Conservation (phyloP, 2,888 invertebrate species). For the Hofmannophila pseudospretella region DNA sequence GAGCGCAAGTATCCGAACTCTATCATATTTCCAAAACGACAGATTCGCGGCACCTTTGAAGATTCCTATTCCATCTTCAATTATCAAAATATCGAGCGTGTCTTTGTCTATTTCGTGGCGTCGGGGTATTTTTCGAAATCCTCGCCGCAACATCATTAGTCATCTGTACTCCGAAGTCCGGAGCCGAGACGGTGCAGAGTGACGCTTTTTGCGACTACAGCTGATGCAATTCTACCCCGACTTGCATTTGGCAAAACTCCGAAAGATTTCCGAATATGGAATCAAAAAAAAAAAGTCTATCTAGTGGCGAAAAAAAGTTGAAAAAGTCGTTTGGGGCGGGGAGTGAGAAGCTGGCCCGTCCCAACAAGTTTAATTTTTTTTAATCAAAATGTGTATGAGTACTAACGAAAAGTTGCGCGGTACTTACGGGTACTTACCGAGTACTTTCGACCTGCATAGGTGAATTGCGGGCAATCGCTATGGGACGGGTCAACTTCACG, state of each 20-base stretch:
- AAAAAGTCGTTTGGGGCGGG: too few species aligned
- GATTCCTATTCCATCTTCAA: slow-evolving; percentile 30
- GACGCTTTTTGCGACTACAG: slow-evolving; percentile 49
- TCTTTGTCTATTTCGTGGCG: slow-evolving; percentile 48
- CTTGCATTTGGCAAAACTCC: slow-evolving; percentile 28
- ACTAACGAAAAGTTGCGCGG: too few species aligned
- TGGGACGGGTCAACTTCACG: too few species aligned
- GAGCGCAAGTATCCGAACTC: too few species aligned
- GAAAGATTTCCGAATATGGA: slow-evolving; percentile 6
- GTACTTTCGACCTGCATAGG: too few species aligned
- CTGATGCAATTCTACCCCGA: slow-evolving; percentile 40
- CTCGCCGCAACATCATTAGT: slow-evolving; percentile 56
- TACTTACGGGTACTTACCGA: too few species aligned
- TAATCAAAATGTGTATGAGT: too few species aligned
- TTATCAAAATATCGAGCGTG: slow-evolving; percentile 52
- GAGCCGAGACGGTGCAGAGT: slow-evolving; percentile 34
- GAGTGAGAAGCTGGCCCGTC: too few species aligned
- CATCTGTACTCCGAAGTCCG: slow-evolving; percentile 37
- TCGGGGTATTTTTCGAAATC: slow-evolving; percentile 58
- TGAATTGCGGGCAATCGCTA: too few species aligned
- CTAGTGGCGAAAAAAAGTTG: too few species aligned
- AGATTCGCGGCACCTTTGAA: slow-evolving; percentile 30
- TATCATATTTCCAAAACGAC: too few species aligned
- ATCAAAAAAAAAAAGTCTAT: background rate
- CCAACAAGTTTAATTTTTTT: too few species aligned